Evolutionary conservation across 2,888 invertebrate genomes (phyloP).

Genomic region (Andrena fulva): DNA sequence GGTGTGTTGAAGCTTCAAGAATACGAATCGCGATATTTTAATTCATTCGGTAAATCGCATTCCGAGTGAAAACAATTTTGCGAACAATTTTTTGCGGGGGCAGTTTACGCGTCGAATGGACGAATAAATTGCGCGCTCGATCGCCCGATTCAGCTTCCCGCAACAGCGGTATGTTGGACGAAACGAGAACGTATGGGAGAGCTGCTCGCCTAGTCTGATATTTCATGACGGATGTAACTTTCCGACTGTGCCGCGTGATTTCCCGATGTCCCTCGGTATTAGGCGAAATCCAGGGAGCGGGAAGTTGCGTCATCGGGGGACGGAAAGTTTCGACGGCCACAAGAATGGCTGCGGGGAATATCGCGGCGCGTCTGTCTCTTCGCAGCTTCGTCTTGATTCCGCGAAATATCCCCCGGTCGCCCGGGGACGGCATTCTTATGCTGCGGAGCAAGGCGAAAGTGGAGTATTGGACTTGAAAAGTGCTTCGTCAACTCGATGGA

Average conservation of each 20-base stretch:
- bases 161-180: too few relatives aligned
- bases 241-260: slow-evolving; percentile 8
- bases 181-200: neutral
- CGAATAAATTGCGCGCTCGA: too few relatives aligned
- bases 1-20: too few relatives aligned
- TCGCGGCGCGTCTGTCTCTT: slow-evolving; percentile 46
- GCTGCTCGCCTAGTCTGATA: neutral
- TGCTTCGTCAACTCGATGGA: slow-evolving; percentile 69
- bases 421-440: slow-evolving; percentile 58
- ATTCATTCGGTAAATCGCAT: too few relatives aligned
- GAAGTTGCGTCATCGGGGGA: slow-evolving; percentile 26
- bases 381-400: slow-evolving; percentile 45
- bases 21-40: too few relatives aligned
- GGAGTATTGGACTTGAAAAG: slow-evolving; percentile 66
- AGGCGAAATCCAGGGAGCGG: slow-evolving; percentile 19
- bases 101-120: too few relatives aligned
- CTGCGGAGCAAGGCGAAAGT: slow-evolving; percentile 59
- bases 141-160: too few relatives aligned
- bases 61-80: too few relatives aligned
- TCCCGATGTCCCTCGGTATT: slow-evolving; percentile 1
- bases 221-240: slow-evolving; percentile 7
- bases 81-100: too few relatives aligned
- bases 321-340: slow-evolving; percentile 47
- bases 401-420: slow-evolving; percentile 38
- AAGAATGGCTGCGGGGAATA: slow-evolving; percentile 51